Conservation (phyloP, 2,797 vertebrate species). For the Sebastolobus alascanus region DNA sequence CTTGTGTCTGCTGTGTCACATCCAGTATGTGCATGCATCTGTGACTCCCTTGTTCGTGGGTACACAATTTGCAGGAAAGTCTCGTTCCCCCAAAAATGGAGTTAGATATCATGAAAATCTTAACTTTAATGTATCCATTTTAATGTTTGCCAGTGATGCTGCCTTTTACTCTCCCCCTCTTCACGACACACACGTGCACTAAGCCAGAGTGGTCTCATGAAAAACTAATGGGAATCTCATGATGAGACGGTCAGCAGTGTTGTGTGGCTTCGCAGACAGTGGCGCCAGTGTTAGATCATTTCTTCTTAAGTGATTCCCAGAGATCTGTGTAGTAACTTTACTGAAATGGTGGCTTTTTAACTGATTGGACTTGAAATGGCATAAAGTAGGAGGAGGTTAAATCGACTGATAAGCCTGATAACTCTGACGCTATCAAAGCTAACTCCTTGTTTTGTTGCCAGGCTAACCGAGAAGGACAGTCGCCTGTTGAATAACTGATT, state of each 20-base stretch:
- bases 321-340: slow-evolving; percentile 66
- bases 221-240: slow-evolving; percentile 72
- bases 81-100: not conserved
- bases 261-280: slow-evolving; percentile 55
- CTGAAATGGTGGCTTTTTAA: slow-evolving; percentile 54
- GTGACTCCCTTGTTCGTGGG: not conserved
- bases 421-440: slow-evolving; percentile 26
- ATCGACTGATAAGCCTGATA: slow-evolving; percentile 39
- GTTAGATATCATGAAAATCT: not conserved
- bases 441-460: slow-evolving; percentile 40
- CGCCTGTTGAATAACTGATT: slow-evolving; percentile 41
- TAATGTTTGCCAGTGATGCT: not conserved
- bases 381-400: slow-evolving; percentile 45
- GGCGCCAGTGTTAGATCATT: slow-evolving; percentile 72
- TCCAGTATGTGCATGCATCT: not conserved
- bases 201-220: slow-evolving; percentile 47
- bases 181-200: not conserved
- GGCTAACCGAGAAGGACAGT: slow-evolving; percentile 41
- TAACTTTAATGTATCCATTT: slow-evolving; percentile 19
- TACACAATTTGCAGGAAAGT: not conserved
- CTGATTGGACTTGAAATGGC: slow-evolving; percentile 56
- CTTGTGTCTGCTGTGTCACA: not conserved
- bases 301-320: slow-evolving; percentile 63
- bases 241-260: slow-evolving; percentile 69
- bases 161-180: slow-evolving; percentile 3